Base-by-base conservation (phyloP, 2,888 invertebrate genomes). In the Thecophora atra region DNA sequence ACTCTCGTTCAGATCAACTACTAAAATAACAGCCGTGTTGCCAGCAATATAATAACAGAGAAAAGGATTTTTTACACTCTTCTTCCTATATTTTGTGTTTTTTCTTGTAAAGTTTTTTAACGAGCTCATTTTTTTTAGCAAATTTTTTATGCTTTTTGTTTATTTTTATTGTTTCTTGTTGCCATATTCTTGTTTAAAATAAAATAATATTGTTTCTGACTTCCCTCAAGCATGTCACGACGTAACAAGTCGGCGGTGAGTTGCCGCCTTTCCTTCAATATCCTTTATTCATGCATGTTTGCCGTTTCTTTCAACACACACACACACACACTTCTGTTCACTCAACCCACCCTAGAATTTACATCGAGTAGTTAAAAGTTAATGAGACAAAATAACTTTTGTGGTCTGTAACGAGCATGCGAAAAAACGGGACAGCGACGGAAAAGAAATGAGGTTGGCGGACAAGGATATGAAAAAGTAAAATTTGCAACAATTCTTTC, bases 371-470 rank as follows among this genome's bases (percentile, higher is more conserved):
- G 76, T 63, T 63, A 63, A 63, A 63, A 63, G 63, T 44, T 42
- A 76, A 76, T 75, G 76, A 76, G 76, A 76, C 75, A 74, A 75
- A 73, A 75, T 76, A 75, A 75, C 75, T 71, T 74, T 74, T 74
- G 74, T 58, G 69, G 71, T 60, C 30, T 54, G 69, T 21, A 58
- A 19, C 62, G 42, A 54, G 30, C 66, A 54, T 28, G 51, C 47
- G 19, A 47, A 42, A 7, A 26, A 28, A 15, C 19, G 62, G 42
- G 60, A 54, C 30, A 63, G 71, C 47, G 24, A 19, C 42, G 26
- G 51, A 63, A 62, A 70, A 71, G 74, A 73, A 66, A 67, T 62
- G 70, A 71, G 73, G 72, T 24, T 19, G 15, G 28, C 52, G 21
- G 13, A 21, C n/a, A 42, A 37, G n/a, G 13, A 8, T 11, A 26